Evolutionary conservation across 2,888 invertebrate genomes (phyloP), one percentile per base, ranked within the genome.

Genomic region (Ypsolopha scabrella): DNA sequence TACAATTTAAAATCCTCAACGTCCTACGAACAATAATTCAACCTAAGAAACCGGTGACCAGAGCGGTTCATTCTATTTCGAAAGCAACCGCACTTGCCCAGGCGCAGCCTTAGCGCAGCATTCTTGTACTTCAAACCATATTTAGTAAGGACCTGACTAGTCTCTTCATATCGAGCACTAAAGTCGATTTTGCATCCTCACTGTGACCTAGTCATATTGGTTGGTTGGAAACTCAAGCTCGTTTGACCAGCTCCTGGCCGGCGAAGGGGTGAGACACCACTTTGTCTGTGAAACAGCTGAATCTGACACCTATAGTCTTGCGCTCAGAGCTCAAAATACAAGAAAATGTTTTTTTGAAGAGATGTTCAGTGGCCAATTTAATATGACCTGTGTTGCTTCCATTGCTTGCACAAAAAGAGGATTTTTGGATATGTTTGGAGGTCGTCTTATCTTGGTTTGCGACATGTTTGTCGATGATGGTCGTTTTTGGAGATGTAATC

Each of bases 221-320:
- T 24, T 24, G 24, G 24, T 4, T 24, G 24, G 24, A 3, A 24
- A 70, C 72, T 66, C 66, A 61, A 80, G 75, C 80, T 71, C 58
- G 83, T 81, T 68, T 63, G 71, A 83, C 83, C 80, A 76, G 80
- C 47, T 13, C 36, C 68, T 63, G 71, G 83, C 83, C 80, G 76
- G 80, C 47, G 11, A n/a, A 37, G 47, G 35, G 36, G 47, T 36
- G 38, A 47, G 4, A 43, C 24, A 24, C 24, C 24, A 24, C 24
- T 24, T 24, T 24, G 24, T 24, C 24, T 24, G 24, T 24, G 24
- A 24, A 24, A 24, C 24, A 24, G 4, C 24, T 24, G 4, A 24
- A 24, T 24, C 24, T 24, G 24, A 24, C 24, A 24, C 24, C 24
- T 24, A 24, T 24, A 3, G 24, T 24, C 24, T 24, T 24, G 24